Percentiles rank a stretch among this genome's conserved stretches.
Evolutionary conservation across 2,113 vertebrate species (phyloP).

Genomic region (Hystrix brachyura): DNA sequence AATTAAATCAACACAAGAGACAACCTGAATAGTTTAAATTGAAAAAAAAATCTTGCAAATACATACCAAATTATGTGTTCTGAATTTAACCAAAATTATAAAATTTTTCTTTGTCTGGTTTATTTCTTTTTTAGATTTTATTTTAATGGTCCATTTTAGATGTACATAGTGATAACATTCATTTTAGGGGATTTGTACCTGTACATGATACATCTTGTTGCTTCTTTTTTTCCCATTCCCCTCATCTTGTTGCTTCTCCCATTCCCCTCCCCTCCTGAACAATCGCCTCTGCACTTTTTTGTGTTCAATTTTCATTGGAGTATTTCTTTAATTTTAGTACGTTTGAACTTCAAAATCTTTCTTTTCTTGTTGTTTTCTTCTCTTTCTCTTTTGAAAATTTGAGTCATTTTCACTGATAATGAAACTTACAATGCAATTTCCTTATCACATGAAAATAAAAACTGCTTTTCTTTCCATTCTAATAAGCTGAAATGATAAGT

Average conservation of each 20-base stretch:
- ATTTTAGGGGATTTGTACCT: no score
- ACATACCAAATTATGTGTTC: background rate
- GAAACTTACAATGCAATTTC: slow-evolving; percentile 33
- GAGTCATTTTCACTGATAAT: slow-evolving; percentile 30
- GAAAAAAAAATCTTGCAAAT: background rate
- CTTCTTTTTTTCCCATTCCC: no score
- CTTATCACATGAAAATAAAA: slow-evolving; percentile 56
- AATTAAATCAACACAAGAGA: background rate
- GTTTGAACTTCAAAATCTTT: background rate
- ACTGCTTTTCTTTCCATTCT: background rate
- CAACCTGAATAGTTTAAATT: background rate
- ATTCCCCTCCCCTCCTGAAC: background rate
- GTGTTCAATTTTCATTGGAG: slow-evolving; percentile 3
- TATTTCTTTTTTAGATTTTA: no score
- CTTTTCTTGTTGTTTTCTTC: background rate
- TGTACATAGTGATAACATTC: no score
- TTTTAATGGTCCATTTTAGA: no score
- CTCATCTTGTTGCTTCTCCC: no score
- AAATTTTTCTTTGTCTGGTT: no score
- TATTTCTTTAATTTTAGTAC: background rate
- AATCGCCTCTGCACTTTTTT: background rate
- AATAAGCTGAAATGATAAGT: slow-evolving; percentile 30
- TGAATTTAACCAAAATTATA: background rate
- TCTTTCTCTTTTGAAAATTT: background rate
- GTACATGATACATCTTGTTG: no score